phyloP scores from a whole-genome alignment of 64 coral and sea anemone species.

The Anthopleura sola region DNA sequence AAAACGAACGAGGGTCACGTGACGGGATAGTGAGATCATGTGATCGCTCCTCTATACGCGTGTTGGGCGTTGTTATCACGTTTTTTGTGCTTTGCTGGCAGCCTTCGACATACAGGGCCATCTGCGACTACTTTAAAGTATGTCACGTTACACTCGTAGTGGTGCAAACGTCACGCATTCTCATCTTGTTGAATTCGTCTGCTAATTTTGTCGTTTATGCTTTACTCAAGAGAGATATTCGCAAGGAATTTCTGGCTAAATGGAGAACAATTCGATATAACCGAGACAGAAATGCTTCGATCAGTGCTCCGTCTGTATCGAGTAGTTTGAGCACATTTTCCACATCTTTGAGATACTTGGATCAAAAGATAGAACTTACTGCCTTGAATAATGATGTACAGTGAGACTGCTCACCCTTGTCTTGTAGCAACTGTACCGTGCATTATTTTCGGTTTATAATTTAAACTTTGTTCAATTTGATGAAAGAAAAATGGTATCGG shows the following conservation, averaged over 20 bases:
- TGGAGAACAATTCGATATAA: background rate
- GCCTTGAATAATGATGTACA: background rate
- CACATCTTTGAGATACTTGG: background rate
- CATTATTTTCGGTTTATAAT: too few relatives aligned
- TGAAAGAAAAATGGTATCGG: too few relatives aligned
- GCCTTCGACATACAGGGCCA: background rate
- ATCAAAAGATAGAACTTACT: background rate
- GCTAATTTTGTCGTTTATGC: conserved; percentile 1
- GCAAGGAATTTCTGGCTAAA: background rate
- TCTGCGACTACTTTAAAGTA: background rate
- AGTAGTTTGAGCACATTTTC: background rate
- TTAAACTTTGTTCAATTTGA: too few relatives aligned
- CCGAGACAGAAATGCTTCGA: background rate
- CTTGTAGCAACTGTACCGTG: too few relatives aligned
- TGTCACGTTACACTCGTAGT: conserved; percentile 3
- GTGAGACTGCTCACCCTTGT: background rate
- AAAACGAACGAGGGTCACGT: background rate
- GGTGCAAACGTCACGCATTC: background rate
- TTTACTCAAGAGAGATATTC: conserved; percentile 1
- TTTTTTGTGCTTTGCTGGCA: conserved; percentile 18
- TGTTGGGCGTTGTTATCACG: background rate
- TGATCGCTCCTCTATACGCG: background rate
- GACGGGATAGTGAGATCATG: background rate
- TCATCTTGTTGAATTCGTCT: background rate
- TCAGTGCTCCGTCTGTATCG: background rate